phyloP scores from a whole-genome alignment of 2,888 invertebrate genomes.

The Steinernema hermaphroditum region DNA sequence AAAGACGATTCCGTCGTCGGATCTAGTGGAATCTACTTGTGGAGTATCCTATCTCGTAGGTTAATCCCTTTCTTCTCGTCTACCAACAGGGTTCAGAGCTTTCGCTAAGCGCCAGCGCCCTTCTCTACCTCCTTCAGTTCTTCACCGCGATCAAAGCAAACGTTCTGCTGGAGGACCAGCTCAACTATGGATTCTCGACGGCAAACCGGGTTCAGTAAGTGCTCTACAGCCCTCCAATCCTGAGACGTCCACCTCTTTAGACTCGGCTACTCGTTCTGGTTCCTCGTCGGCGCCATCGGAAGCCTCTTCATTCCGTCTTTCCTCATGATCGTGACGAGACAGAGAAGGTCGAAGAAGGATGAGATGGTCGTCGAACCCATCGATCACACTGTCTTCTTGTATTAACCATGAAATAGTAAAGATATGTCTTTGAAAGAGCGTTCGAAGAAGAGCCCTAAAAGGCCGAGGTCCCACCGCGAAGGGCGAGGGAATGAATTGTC shows the following conservation, averaged over 20 bases:
- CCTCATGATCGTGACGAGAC: constrained; percentile 34
- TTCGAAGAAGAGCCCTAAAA: no score
- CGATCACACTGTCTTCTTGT: constrained; percentile 37
- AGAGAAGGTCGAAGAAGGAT: constrained; percentile 24
- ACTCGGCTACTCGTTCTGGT: constrained; percentile 45
- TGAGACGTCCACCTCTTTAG: no score
- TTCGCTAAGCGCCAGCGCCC: constrained; percentile 43
- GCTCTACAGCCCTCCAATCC: no score
- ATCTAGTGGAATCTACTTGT: constrained; percentile 52
- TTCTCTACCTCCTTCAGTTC: constrained; percentile 49
- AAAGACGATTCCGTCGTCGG: constrained; percentile 44
- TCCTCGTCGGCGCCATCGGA: constrained; percentile 34
- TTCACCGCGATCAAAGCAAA: constrained; percentile 44
- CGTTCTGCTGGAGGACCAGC: constrained; percentile 50
- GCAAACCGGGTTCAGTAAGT: constrained; percentile 34
- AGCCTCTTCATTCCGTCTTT: constrained; percentile 38
- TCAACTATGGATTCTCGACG: constrained; percentile 48
- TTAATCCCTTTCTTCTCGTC: constrained; percentile 15
- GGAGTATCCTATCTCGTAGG: constrained; percentile 50
- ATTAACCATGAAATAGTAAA: constrained; percentile 20
- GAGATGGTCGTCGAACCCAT: constrained; percentile 18
- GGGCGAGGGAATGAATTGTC: no score
- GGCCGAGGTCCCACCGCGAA: no score
- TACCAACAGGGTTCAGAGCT: constrained; percentile 39
- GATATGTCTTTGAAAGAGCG: no score